A percentile compares a stretch with the other conserved stretches of the same genome.
These are phyloP conservation scores for Auanema sp. DNA, from an alignment of 2,888 invertebrate genomes.

Conservation along the genomic window DNA sequence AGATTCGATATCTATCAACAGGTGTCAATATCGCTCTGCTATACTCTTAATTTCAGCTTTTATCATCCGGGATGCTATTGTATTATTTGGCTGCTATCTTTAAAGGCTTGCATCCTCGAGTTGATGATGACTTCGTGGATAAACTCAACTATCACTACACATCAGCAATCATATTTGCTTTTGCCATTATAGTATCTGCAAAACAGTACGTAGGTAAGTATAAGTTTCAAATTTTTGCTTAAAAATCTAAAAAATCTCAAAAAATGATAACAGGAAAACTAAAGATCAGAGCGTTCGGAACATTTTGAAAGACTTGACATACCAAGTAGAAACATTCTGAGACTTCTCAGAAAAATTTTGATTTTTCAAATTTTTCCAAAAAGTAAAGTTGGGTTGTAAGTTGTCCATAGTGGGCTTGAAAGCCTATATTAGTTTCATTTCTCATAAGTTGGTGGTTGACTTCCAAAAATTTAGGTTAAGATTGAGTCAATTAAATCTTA, in stretches of 20 bases:
- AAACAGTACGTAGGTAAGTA: slow-evolving; percentile 64
- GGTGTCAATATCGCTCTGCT: not conserved
- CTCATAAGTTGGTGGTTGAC: no score
- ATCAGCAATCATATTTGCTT: slow-evolving; percentile 65
- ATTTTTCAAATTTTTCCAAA: no score
- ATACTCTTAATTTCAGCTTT: slow-evolving; percentile 44
- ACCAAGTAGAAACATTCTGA: no score
- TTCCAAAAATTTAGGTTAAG: no score
- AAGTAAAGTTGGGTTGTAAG: no score
- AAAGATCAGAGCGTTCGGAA: no score
- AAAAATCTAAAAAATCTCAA: not conserved
- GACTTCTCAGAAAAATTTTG: no score
- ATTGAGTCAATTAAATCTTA: no score
- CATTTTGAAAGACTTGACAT: no score
- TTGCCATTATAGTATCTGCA: slow-evolving; percentile 66
- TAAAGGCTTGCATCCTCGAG: slow-evolving; percentile 64
- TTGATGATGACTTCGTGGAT: slow-evolving; percentile 64
- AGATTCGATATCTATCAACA: not conserved
- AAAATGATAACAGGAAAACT: no score
- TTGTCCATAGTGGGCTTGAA: no score
- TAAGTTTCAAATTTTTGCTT: not conserved
- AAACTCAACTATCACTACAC: slow-evolving; percentile 64
- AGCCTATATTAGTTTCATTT: no score
- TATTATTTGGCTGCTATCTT: slow-evolving; percentile 65
- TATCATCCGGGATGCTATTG: slow-evolving; percentile 64